phyloP scores from a whole-genome alignment of 2,797 vertebrate species.

The Petrocephalus sullivani region DNA sequence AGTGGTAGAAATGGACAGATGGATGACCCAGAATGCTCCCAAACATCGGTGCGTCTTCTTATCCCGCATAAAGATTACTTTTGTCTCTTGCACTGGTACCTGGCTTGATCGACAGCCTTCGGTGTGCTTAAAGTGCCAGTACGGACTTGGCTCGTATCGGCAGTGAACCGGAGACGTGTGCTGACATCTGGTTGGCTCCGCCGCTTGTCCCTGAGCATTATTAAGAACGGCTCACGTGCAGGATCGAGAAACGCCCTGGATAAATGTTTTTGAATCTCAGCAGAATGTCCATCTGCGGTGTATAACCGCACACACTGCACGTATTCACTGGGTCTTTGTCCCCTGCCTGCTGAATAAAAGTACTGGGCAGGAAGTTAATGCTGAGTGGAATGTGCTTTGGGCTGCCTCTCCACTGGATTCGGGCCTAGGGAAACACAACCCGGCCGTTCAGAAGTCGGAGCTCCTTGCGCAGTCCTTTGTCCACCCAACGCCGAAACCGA shows the following conservation, averaged over 20 bases:
- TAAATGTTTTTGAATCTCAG: conserved; percentile 11
- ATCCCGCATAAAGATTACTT: background rate
- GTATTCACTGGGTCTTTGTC: conserved; percentile 29
- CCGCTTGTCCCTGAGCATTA: background rate
- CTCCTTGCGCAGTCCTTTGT: background rate
- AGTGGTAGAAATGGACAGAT: background rate
- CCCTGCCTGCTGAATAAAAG: conserved; percentile 58
- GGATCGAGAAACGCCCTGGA: conserved; percentile 2
- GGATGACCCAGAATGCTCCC: background rate
- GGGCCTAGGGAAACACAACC: conserved; percentile 23
- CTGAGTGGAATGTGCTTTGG: conserved; percentile 61
- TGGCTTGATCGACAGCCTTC: background rate
- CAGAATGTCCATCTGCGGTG: background rate
- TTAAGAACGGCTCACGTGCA: background rate
- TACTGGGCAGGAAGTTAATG: conserved; percentile 63
- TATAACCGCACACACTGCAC: conserved; percentile 3
- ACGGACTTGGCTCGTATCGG: background rate
- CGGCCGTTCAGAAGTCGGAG: background rate
- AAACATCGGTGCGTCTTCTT: background rate
- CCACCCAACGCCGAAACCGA: background rate
- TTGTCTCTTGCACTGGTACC: background rate
- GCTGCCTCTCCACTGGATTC: conserved; percentile 35
- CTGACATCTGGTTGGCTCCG: background rate
- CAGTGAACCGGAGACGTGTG: background rate
- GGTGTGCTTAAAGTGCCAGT: background rate